Percentiles rank a stretch among this genome's conserved stretches.
Conservation (phyloP, 23 tunicate genomes). For the Halocynthia aurantium region DNA sequence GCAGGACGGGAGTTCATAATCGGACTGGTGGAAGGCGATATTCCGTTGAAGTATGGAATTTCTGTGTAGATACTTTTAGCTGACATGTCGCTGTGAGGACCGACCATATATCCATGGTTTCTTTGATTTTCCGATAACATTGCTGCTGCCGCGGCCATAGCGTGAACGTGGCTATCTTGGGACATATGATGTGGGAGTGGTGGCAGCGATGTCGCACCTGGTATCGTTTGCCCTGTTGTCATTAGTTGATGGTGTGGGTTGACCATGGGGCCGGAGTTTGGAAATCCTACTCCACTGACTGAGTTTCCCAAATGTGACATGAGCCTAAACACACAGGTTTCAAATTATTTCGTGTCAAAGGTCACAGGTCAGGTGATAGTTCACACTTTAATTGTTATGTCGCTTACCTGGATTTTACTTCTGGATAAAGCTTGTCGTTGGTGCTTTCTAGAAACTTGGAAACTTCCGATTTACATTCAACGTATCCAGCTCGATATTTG, state of each 20-base stretch:
- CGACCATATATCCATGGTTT: slow-evolving; percentile 6
- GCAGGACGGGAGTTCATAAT: neutral
- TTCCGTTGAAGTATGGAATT: neutral
- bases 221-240: slow-evolving; percentile 53
- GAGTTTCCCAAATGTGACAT: slow-evolving; percentile 69
- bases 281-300: neutral
- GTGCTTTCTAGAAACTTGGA: slow-evolving; percentile 49
- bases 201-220: slow-evolving; percentile 34
- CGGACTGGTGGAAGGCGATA: neutral
- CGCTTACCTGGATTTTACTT: slow-evolving; percentile 43
- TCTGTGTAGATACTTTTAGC: neutral
- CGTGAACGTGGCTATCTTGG: slow-evolving; percentile 71
- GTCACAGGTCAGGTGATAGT: neutral
- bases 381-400: neutral
- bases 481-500: slow-evolving; percentile 56
- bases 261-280: slow-evolving; percentile 31
- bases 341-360: neutral
- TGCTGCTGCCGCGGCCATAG: slow-evolving; percentile 76
- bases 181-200: slow-evolving; percentile 67
- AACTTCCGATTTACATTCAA: slow-evolving; percentile 70
- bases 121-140: slow-evolving; percentile 33
- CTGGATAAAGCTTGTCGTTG: slow-evolving; percentile 53
- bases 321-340: slow-evolving; percentile 28
- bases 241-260: slow-evolving; percentile 44
- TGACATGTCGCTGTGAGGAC: neutral